These are phyloP conservation scores for Thelaira solivaga DNA, from an alignment of 2,888 invertebrate species.

Conservation along the genomic window DNA sequence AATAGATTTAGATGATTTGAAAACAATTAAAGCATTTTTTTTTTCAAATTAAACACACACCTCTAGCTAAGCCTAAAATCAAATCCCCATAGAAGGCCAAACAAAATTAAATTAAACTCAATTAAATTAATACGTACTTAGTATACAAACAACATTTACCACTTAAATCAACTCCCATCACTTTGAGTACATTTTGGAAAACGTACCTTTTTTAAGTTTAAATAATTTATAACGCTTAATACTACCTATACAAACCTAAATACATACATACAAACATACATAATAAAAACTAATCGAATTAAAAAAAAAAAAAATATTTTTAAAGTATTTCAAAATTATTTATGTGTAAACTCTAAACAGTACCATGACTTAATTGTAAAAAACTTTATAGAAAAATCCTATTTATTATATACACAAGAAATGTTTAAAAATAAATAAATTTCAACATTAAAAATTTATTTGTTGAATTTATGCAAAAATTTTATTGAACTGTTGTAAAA, in stretches of 20 bases:
- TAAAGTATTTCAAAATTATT: slow-evolving; percentile 11
- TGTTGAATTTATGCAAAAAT: slow-evolving; percentile 57
- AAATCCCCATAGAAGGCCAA: slow-evolving; percentile 45
- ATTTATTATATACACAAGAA: slow-evolving; percentile 45
- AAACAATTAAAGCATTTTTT: slow-evolving; percentile 29
- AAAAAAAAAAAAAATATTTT: slow-evolving; percentile 5
- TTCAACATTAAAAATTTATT: slow-evolving; percentile 40
- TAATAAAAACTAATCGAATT: background rate
- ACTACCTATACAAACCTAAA: slow-evolving; percentile 13
- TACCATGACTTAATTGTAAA: slow-evolving; percentile 3
- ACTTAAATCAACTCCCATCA: slow-evolving; percentile 37
- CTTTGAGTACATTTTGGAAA: slow-evolving; percentile 43
- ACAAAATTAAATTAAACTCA: slow-evolving; percentile 16
- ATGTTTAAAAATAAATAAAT: background rate
- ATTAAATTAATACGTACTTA: slow-evolving; percentile 9
- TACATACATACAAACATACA: background rate
- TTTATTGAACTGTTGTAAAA: slow-evolving; percentile 57
- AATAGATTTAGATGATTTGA: slow-evolving; percentile 65
- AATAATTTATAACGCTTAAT: slow-evolving; percentile 50
- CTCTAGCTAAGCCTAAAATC: slow-evolving; percentile 26
- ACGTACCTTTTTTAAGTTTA: slow-evolving; percentile 48
- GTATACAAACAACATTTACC: background rate
- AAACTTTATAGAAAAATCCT: slow-evolving; percentile 33
- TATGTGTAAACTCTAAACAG: slow-evolving; percentile 28
- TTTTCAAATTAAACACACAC: slow-evolving; percentile 33